Conservation (phyloP, 2,113 vertebrate species). For the Bothrops jararaca region DNA sequence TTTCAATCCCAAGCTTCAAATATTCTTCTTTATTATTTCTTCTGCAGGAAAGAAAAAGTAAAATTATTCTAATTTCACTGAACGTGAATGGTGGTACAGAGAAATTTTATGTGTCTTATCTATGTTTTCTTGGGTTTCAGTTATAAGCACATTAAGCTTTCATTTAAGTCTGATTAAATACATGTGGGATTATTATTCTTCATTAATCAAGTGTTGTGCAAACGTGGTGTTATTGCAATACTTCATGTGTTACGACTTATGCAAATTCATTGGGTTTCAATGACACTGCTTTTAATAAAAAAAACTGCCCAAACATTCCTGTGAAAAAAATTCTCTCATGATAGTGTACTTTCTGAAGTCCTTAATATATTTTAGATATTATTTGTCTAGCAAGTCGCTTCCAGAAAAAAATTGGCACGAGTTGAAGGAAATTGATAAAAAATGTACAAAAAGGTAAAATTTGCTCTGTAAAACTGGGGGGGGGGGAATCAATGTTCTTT, state of each 20-base stretch:
- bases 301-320: not conserved
- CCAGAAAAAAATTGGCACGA: slow-evolving; percentile 78
- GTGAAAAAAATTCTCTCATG: not conserved
- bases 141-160: not conserved
- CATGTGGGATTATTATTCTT: not conserved
- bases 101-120: not conserved
- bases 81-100: not conserved
- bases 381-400: slow-evolving; percentile 76
- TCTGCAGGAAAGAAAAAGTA: not conserved
- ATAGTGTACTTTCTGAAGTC: slow-evolving; percentile 21
- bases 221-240: not conserved
- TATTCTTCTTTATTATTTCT: not conserved
- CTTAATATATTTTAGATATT: slow-evolving; percentile 69
- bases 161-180: not conserved
- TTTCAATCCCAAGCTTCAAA: not conserved
- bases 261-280: not conserved
- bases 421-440: slow-evolving; percentile 75
- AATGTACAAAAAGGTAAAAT: slow-evolving; percentile 78
- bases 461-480: not conserved
- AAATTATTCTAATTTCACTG: not conserved
- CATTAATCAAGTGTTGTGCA: not conserved
- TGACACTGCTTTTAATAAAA: not conserved
- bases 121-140: not conserved
- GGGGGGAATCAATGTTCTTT: not conserved
- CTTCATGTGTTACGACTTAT: not conserved